Conservation (phyloP, 23 tunicate genomes). For the Trididemnum clinides region DNA sequence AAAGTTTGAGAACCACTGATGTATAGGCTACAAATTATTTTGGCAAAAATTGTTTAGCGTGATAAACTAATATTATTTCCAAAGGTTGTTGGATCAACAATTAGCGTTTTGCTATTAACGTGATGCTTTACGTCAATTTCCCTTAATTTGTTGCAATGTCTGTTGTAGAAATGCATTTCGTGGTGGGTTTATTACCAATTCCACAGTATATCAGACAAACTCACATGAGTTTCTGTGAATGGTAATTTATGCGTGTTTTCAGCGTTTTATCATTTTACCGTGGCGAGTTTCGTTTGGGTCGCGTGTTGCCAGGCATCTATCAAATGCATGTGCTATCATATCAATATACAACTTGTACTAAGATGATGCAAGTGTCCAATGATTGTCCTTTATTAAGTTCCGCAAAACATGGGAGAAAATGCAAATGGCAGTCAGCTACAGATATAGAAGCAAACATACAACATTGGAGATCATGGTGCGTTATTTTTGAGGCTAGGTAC, state of each 20-base stretch:
- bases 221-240: too few species aligned
- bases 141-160: neutral
- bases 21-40: too few species aligned
- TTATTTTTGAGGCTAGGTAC: too few species aligned
- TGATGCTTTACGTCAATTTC: neutral
- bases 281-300: slow-evolving; percentile 58
- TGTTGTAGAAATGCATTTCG: too few species aligned
- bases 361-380: slow-evolving; percentile 3
- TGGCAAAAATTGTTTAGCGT: too few species aligned
- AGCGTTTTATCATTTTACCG: slow-evolving; percentile 56
- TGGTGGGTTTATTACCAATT: too few species aligned
- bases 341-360: slow-evolving; percentile 49
- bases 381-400: neutral
- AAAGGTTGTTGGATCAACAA: too few species aligned
- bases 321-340: slow-evolving; percentile 58
- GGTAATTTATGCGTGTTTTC: too few species aligned
- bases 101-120: too few species aligned
- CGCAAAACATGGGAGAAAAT: neutral
- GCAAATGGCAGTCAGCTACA: neutral
- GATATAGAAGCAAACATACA: neutral
- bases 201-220: too few species aligned
- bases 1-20: too few species aligned
- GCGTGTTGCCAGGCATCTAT: slow-evolving; percentile 34
- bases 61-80: too few species aligned
- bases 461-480: slow-evolving; percentile 15